These are phyloP conservation scores for Ambastaia sidthimunki DNA, from an alignment of 2,797 vertebrate species.

Conservation along the genomic window DNA sequence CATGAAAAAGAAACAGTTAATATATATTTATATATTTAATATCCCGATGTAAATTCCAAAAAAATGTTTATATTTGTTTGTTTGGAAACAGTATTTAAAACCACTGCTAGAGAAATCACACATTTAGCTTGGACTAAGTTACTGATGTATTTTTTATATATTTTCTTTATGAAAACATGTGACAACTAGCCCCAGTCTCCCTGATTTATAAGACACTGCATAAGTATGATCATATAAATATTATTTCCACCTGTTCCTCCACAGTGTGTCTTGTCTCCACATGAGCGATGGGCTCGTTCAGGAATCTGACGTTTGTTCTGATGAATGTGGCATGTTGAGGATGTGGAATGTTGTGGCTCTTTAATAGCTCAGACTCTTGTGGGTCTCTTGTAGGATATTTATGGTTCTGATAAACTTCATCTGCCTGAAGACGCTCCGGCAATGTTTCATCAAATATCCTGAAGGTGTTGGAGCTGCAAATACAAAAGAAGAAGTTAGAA, in stretches of 20 bases:
- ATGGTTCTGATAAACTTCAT: conserved; percentile 36
- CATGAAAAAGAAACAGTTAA: no score
- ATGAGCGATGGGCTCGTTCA: conserved; percentile 58
- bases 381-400: conserved; percentile 17
- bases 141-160: not conserved
- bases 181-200: not conserved
- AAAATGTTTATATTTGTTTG: no score
- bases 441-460: conserved; percentile 59
- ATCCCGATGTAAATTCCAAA: no score
- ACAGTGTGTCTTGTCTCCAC: conserved; percentile 48
- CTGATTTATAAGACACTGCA: not conserved
- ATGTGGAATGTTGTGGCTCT: conserved; percentile 57
- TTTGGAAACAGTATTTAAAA: no score
- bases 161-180: no score
- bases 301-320: conserved; percentile 60
- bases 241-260: conserved; percentile 52
- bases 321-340: conserved; percentile 57
- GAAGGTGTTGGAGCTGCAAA: conserved; percentile 59
- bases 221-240: not conserved
- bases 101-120: not conserved
- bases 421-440: conserved; percentile 50
- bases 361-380: conserved; percentile 16
- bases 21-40: no score
- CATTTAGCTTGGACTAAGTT: no score
- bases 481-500: no score